Base-by-base conservation (phyloP, 2,797 vertebrate genomes). In the Euphonia xanthogaster region DNA sequence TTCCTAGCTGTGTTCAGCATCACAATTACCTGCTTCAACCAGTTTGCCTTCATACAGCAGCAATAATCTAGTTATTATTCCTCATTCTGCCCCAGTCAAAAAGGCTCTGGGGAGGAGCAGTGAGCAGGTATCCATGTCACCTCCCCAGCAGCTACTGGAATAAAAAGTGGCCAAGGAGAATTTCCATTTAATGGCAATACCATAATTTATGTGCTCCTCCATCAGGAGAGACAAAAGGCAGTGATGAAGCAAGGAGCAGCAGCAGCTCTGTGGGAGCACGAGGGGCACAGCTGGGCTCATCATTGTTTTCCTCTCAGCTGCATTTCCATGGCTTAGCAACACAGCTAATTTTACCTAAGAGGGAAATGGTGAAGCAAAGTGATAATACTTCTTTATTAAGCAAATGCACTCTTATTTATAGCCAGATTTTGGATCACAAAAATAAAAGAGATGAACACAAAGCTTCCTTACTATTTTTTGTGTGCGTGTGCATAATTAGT, bases 301-400 rank as follows among this genome's bases (percentile, higher is more conserved):
- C 47, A 6, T 55, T 77, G 39, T 37, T 54, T 17, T 23, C 70
- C 66, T 84, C 31, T 33, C 23, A 81, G 51, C 66, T 66, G 44
- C 50, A 14, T 65, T 84, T 68, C 28, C 30, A 75, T 20, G 47
- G 79, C 70, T 54, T 91, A 72, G 70, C 62, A 88, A 70, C 40
- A 72, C 85, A 30, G 58, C 54, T 94, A 65, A 86, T 94, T 77
- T 80, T 81, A 81, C 79, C 70, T 84, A 55, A 54, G 79, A 91
- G 67, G 82, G 33, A 74, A 93, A 86, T 22, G 35, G 62, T 54
- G 58, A 77, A 74, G 75, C 33, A 66, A 90, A 89, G 53, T 40
- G 70, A 54, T 68, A 58, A 47, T 40, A 51, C 28, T 66, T 81
- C 82, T 51, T 80, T 54, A 48, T 86, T 62, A 88, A 83, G 73